Evolutionary conservation across 2,113 vertebrate genomes (phyloP).

Genomic region (Menidia beryllina): DNA sequence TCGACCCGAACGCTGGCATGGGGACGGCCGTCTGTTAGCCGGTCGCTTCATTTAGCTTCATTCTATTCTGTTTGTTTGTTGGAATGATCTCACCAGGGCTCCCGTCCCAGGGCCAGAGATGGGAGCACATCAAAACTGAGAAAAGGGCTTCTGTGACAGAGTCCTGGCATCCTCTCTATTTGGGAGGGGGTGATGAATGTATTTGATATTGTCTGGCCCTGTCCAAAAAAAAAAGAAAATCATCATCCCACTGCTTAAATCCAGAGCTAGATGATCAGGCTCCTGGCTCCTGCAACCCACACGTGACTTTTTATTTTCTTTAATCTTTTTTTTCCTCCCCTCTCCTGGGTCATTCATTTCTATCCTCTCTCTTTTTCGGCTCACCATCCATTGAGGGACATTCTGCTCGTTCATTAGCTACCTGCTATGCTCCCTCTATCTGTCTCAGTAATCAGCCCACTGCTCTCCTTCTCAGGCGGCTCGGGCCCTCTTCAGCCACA

Average conservation of each 20-base stretch:
- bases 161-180: constrained; percentile 57
- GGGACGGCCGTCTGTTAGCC: constrained; percentile 57
- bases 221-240: constrained; percentile 56
- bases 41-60: constrained; percentile 30
- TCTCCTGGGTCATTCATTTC: constrained; percentile 9
- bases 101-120: constrained; percentile 52
- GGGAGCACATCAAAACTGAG: constrained; percentile 58
- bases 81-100: constrained; percentile 65
- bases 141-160: constrained; percentile 68
- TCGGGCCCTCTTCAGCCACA: constrained; percentile 44
- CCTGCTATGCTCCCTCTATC: constrained; percentile 28
- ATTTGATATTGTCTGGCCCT: constrained; percentile 56
- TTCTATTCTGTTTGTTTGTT: constrained; percentile 48
- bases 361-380: constrained; percentile 6
- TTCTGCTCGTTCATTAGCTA: constrained; percentile 41
- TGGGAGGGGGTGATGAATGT: constrained; percentile 60
- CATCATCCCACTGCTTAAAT: constrained; percentile 43
- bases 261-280: constrained; percentile 21
- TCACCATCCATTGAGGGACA: constrained; percentile 13
- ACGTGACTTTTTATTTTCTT: no score
- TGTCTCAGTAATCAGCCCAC: constrained; percentile 52
- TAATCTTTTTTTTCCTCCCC: constrained; percentile 43
- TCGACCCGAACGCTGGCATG: constrained; percentile 65
- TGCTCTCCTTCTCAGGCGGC: constrained; percentile 41
- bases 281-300: constrained; percentile 52